Evolutionary conservation across 1,140 invertebrate species (phyloP), one percentile per base, ranked within the genome.

Genomic region (Trypoxylus dichotomus): DNA sequence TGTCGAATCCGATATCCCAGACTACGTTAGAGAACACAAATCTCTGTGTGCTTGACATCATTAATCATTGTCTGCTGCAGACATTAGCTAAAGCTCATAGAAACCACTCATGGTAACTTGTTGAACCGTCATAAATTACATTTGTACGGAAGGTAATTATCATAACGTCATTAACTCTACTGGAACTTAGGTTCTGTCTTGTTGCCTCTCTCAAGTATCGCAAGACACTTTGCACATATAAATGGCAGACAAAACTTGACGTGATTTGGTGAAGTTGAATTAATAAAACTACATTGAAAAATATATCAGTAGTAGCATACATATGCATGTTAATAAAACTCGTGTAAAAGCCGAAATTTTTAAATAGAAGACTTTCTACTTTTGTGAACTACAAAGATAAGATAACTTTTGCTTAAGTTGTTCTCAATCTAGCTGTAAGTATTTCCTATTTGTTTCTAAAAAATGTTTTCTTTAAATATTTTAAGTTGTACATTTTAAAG

Each of bases 71-170:
- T 68, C 60, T 68, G 27, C 60, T 68, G 8, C 60, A 68, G 60
- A 29, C 60, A 68, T 68, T 68, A 68, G 25, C 24, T 68, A 29
- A 68, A 68, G 21, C 60, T 68, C 27, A 68, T 29, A 27, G 60
- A 68, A 68, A 68, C 24, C 60, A 27, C 60, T 68, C 60, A 10
- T 25, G 25, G 19, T 68, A 68, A 68, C 60, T 68, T 68, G 60
- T 68, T 68, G 60, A 68, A 68, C 60, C 60, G 60, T 68, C 10
- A 68, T 68, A 68, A 68, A 68, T 68, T 68, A 68, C 60, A 29
- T 68, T 68, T 27, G 11, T 29, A 29, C 60, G 27, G 60, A 10
- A 68, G 60, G 24, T 68, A 68, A 68, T 68, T 68, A 68, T 29
- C 60, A 68, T 68, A 68, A 68, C 7, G 60, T 24, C 24, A 68